Evolutionary conservation across 2,888 invertebrate species (phyloP).

Genomic region (Arenicola marina): DNA sequence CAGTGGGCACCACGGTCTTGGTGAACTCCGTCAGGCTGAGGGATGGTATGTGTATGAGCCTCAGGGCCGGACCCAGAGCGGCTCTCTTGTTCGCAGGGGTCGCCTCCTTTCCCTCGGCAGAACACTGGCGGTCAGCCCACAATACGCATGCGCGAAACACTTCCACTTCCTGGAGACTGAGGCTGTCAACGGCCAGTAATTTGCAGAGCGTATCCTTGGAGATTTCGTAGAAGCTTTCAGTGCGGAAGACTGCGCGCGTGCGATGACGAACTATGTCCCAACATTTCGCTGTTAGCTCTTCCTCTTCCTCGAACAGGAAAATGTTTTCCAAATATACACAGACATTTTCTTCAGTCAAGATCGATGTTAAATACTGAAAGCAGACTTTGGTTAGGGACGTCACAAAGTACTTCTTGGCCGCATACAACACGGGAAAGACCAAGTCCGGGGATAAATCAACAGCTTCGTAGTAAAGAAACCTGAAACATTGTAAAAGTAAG

Average conservation of each 20-base stretch:
- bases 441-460: slow-evolving; percentile 36
- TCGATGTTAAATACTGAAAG: slow-evolving; percentile 28
- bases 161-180: slow-evolving; percentile 19
- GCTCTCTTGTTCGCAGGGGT: slow-evolving; percentile 65
- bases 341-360: slow-evolving; percentile 49
- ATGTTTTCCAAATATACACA: slow-evolving; percentile 51
- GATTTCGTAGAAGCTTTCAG: slow-evolving; percentile 15
- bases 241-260: slow-evolving; percentile 15
- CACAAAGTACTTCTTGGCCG: slow-evolving; percentile 40
- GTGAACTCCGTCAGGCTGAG: slow-evolving; percentile 71
- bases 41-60: slow-evolving; percentile 71
- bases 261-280: slow-evolving; percentile 14
- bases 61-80: slow-evolving; percentile 67
- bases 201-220: slow-evolving; percentile 15
- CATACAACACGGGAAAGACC: slow-evolving; percentile 36
- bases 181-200: slow-evolving; percentile 3
- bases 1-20: slow-evolving; percentile 67
- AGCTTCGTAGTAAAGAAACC: slow-evolving; percentile 40
- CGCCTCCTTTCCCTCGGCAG: slow-evolving; percentile 65
- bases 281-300: slow-evolving; percentile 65
- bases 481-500: no score
- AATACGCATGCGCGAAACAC: slow-evolving; percentile 69
- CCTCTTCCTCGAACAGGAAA: slow-evolving; percentile 61
- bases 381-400: slow-evolving; percentile 32
- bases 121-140: slow-evolving; percentile 69